Conservation (phyloP, 2,797 vertebrate species). For the Erpetoichthys calabaricus region DNA sequence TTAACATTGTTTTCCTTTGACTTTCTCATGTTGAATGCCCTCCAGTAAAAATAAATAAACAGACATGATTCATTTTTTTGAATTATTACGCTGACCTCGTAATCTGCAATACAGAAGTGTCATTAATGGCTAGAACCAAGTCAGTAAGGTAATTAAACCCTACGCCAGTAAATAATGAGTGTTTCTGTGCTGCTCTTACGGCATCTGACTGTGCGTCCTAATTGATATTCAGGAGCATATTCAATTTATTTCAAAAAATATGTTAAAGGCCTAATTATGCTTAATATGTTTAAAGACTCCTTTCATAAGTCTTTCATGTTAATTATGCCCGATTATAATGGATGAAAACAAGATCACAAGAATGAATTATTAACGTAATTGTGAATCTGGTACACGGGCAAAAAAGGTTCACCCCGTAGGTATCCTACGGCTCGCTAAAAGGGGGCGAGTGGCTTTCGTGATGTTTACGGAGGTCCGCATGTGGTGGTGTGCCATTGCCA, state of each 20-base stretch:
- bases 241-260: slow-evolving; percentile 16
- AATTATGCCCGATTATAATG: slow-evolving; percentile 17
- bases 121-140: slow-evolving; percentile 19
- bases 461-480: no score
- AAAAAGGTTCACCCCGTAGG: slow-evolving; percentile 1
- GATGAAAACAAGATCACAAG: slow-evolving; percentile 9
- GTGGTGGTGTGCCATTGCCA: no score
- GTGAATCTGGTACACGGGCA: neutral
- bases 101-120: slow-evolving; percentile 14
- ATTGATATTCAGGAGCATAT: slow-evolving; percentile 23
- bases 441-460: no score
- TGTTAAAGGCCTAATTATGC: slow-evolving; percentile 19
- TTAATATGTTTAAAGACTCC: slow-evolving; percentile 17
- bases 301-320: slow-evolving; percentile 13
- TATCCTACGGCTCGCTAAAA: neutral
- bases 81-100: slow-evolving; percentile 14
- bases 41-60: slow-evolving; percentile 7
- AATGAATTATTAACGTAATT: slow-evolving; percentile 2
- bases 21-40: slow-evolving; percentile 4
- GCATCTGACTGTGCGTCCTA: slow-evolving; percentile 21
- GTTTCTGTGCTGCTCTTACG: slow-evolving; percentile 14
- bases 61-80: slow-evolving; percentile 9
- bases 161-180: slow-evolving; percentile 19
- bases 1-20: neutral
- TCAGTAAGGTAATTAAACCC: slow-evolving; percentile 23